Base-by-base conservation (phyloP, 2,797 vertebrate species). In the Xenops minutus region DNA sequence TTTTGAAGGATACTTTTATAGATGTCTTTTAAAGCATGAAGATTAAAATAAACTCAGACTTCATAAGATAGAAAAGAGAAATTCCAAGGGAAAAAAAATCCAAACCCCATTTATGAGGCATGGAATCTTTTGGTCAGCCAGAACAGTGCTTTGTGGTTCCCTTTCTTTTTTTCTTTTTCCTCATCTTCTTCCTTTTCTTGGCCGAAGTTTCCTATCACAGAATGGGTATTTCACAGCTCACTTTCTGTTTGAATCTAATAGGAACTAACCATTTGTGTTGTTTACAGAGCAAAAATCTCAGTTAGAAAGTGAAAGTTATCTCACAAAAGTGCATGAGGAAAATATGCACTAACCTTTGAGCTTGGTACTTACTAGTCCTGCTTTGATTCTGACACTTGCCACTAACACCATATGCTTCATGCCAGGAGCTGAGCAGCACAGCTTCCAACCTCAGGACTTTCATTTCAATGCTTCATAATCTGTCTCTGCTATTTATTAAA, bases 401-500 rank as follows among this genome's bases (percentile, higher is more conserved):
- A 32, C 44, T 44, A 80, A 55, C 21, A 10, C 16, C 12, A 4
- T 8, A 2, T 12, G 27, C 26, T 59, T 74, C 61, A 21, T 27
- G 41, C 37, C 58, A 48, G 34, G 55, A 92, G 55, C 29, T 18
- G 27, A 91, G 78, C 46, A 61, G 73, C 27, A 49, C 16, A 72
- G 34, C 37, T 74, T 69, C 41, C 44, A 80, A 4, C 6, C 34
- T 58, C 56, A 24, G n/a, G 22, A 56, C 34, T 66, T 77, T 61
- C 12, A 27, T 44, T 80, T 76, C 63, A 44, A 5, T 61, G 19
- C 20, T 74, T 68, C 30, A 19, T 56, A 49, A 83, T 82, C n/a
- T 69, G 34, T 78, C n/a, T 66, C 63, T 92, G 34, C 55, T 82
- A 18, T 59, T 73, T 87, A 77, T 56, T 85, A 32, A 41, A 92